phyloP scores from a whole-genome alignment of 2,113 vertebrate species.

The Colinus virginianus region DNA sequence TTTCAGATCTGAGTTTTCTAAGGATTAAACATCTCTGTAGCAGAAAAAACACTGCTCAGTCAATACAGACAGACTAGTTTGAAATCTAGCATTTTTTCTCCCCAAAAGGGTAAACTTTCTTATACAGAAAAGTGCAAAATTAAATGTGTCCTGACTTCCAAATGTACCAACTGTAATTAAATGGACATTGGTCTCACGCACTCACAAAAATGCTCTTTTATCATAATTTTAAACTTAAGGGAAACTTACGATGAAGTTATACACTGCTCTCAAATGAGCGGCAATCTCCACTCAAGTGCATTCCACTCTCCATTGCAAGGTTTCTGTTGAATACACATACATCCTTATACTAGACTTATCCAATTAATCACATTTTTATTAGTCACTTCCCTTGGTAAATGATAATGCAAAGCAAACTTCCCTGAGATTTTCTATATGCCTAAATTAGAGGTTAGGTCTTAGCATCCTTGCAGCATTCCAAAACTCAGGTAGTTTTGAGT shows the following conservation, averaged over 20 bases:
- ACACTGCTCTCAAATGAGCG: neutral
- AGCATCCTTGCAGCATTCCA: neutral
- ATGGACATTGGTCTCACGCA: neutral
- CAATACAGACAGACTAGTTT: constrained; percentile 39
- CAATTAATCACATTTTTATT: constrained; percentile 23
- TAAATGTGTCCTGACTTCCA: neutral
- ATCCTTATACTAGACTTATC: neutral
- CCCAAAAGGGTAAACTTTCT: neutral
- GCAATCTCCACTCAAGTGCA: neutral
- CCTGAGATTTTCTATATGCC: constrained; percentile 4
- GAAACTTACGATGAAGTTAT: neutral
- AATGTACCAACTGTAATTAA: neutral
- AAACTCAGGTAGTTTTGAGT: neutral
- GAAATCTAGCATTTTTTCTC: constrained; percentile 30
- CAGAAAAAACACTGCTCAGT: constrained; percentile 37
- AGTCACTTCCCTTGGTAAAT: constrained; percentile 9
- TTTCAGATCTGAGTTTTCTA: constrained; percentile 66
- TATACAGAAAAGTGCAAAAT: neutral
- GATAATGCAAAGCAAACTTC: constrained; percentile 3
- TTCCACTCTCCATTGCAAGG: neutral
- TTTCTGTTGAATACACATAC: neutral
- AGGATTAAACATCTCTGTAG: constrained; percentile 48
- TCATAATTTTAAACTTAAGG: neutral
- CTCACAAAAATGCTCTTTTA: neutral
- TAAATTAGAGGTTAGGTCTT: constrained; percentile 43